phyloP scores from a whole-genome alignment of 2,888 invertebrate species.

The Leptopilina syphax region DNA sequence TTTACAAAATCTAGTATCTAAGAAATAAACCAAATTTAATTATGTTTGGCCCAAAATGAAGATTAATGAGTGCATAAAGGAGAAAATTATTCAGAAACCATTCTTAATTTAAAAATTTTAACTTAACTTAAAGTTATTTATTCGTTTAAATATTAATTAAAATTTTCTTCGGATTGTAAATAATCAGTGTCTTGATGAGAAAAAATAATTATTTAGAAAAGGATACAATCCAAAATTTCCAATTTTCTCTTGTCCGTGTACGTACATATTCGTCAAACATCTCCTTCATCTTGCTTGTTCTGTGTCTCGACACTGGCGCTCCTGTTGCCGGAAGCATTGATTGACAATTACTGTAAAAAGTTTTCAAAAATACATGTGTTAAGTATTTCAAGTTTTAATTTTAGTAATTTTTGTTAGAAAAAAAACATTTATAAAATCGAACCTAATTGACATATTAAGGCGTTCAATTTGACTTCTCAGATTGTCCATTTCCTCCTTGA shows the following conservation, averaged over 20 bases:
- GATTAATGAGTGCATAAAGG: no score
- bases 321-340: constrained; percentile 96
- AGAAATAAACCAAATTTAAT: no score
- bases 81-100: no score
- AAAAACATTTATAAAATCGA: no score
- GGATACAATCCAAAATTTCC: constrained; percentile 99
- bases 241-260: constrained; percentile 91
- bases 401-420: no score
- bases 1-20: not conserved
- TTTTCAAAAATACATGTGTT: constrained; percentile 22
- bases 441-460: constrained; percentile 94
- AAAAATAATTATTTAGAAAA: constrained; percentile 72
- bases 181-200: no score
- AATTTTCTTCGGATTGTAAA: no score
- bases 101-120: no score
- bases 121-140: no score
- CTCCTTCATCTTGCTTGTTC: constrained; percentile 93
- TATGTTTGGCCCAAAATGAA: no score
- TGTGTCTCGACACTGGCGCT: constrained; percentile 93
- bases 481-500: constrained; percentile 93
- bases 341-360: constrained; percentile 88
- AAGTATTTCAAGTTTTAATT: no score
- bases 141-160: no score
- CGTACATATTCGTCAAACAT: constrained; percentile 96
- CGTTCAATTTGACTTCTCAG: constrained; percentile 93